phyloP scores from a whole-genome alignment of 1,140 invertebrate species.

The Drosophila eugracilis region DNA sequence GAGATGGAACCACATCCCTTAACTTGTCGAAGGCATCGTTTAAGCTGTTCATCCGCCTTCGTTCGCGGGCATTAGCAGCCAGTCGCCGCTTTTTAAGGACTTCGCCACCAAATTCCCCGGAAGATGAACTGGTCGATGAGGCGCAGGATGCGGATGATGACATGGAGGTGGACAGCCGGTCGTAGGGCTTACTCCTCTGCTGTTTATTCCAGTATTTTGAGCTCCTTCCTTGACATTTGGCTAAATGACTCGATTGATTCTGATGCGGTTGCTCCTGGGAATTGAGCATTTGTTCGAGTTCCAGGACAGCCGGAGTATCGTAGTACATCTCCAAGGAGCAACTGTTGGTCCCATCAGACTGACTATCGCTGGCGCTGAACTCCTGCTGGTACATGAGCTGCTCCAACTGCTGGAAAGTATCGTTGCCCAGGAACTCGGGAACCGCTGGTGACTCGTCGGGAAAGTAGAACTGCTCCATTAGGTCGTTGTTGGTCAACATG shows the following conservation, averaged over 20 bases:
- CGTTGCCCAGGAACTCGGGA: conserved; percentile 26
- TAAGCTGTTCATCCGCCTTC: conserved; percentile 92
- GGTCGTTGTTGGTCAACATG: conserved; percentile 75
- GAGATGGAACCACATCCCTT: conserved; percentile 90
- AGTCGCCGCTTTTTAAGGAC: conserved; percentile 88
- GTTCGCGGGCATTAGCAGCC: conserved; percentile 92
- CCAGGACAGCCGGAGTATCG: conserved; percentile 56
- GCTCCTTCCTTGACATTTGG: conserved; percentile 46
- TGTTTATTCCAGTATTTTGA: conserved; percentile 54
- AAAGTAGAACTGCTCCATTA: conserved; percentile 66
- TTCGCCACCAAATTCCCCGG: conserved; percentile 55
- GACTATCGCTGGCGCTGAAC: conserved; percentile 50
- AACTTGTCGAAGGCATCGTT: conserved; percentile 93
- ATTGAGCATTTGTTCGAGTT: conserved; percentile 64
- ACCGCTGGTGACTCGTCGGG: conserved; percentile 24
- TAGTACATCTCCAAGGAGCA: conserved; percentile 47
- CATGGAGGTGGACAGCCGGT: conserved; percentile 13
- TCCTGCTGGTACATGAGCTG: conserved; percentile 59
- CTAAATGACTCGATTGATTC: not conserved
- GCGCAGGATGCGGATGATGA: conserved; percentile 6
- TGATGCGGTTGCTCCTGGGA: conserved; percentile 43
- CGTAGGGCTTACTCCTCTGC: conserved; percentile 58
- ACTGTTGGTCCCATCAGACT: conserved; percentile 59
- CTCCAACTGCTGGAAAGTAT: conserved; percentile 61
- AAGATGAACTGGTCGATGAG: conserved; percentile 1